phyloP scores from a whole-genome alignment of 2,797 vertebrate genomes.

The Ibycter americanus region DNA sequence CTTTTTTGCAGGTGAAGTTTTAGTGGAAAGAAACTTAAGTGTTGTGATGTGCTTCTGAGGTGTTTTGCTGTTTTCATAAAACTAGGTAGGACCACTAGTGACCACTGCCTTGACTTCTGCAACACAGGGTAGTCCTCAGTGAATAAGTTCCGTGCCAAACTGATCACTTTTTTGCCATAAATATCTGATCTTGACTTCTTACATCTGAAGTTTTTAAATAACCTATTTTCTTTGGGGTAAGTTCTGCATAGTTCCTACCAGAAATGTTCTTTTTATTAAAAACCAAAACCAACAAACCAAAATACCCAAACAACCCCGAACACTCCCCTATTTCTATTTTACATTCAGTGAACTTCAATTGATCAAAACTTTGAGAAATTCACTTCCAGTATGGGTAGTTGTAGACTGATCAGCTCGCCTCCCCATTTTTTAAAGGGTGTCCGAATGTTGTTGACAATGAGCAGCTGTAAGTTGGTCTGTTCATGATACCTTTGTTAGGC shows the following conservation, averaged over 20 bases:
- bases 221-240: background rate
- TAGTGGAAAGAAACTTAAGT: background rate
- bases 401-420: background rate
- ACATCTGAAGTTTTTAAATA: background rate
- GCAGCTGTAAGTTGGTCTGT: background rate
- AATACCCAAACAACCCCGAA: background rate
- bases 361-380: background rate
- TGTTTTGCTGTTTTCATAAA: too few relatives aligned
- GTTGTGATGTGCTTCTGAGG: background rate
- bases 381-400: background rate
- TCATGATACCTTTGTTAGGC: background rate
- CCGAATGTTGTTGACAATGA: background rate
- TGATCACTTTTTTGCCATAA: accelerated
- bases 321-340: background rate
- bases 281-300: background rate
- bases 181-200: background rate
- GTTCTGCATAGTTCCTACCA: background rate
- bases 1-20: background rate
- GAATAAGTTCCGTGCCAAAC: background rate
- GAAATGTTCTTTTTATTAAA: background rate
- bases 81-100: accelerated
- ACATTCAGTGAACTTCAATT: background rate
- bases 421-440: too few relatives aligned
- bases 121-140: background rate
- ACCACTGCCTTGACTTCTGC: background rate